Evolutionary conservation across 2,888 invertebrate species (phyloP).

Genomic region (Gandaritis pyraliata): DNA sequence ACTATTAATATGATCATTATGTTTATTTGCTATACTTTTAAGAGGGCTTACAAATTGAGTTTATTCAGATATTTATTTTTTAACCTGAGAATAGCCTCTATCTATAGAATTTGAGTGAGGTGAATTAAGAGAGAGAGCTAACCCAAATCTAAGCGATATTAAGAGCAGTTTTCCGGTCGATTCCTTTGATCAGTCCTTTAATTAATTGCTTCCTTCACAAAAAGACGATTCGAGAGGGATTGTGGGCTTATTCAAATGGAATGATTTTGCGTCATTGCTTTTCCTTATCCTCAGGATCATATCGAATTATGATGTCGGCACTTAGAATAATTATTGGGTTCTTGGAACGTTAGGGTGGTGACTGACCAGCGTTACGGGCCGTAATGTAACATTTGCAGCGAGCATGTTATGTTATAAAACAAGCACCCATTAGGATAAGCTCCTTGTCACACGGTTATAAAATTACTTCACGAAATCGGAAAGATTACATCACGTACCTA

Average conservation of each 20-base stretch:
- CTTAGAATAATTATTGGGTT: slow-evolving; percentile 13
- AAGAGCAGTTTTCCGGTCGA: slow-evolving; percentile 19
- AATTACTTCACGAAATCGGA: no score
- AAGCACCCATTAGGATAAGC: no score
- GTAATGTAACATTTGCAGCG: no score
- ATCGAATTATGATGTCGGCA: slow-evolving; percentile 14
- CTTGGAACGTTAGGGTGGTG: background rate
- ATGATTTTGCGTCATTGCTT: slow-evolving; percentile 21
- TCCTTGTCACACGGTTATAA: no score
- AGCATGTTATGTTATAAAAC: no score
- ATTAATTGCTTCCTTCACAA: slow-evolving; percentile 26
- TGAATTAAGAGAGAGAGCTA: background rate
- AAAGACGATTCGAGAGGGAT: slow-evolving; percentile 17
- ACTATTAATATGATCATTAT: no score
- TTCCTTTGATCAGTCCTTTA: slow-evolving; percentile 27
- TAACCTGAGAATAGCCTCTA: background rate
- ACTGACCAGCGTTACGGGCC: no score
- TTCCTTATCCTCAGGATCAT: slow-evolving; percentile 22
- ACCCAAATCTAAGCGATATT: background rate
- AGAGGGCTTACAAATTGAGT: no score
- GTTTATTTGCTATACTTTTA: no score
- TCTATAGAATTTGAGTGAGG: no score
- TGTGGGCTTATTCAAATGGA: slow-evolving; percentile 20
- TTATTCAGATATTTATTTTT: background rate
- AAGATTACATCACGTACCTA: no score